Percentiles rank a stretch among this genome's conserved stretches.
Evolutionary conservation across 2,113 vertebrate species (phyloP).

Genomic region (Lanius ludovicianus): DNA sequence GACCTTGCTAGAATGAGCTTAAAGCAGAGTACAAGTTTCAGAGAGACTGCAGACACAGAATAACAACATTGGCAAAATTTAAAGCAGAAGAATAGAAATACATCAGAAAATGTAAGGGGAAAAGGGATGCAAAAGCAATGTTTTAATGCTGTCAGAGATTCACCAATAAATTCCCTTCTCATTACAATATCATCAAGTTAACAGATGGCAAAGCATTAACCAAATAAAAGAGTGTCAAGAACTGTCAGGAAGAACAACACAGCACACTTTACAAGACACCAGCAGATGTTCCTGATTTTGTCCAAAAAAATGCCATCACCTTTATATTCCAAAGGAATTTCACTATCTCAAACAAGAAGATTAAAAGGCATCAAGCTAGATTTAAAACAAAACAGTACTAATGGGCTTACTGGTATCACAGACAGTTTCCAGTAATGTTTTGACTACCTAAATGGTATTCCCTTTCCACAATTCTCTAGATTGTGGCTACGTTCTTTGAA

Average conservation of each 20-base stretch:
- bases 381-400: not conserved
- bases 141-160: not conserved
- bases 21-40: not conserved
- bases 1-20: not conserved
- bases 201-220: constrained; percentile 64
- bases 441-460: not conserved
- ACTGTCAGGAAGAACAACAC: constrained; percentile 15
- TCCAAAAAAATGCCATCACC: not conserved
- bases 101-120: not conserved
- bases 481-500: not conserved
- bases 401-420: not conserved
- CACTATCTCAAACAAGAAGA: not conserved
- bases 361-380: not conserved
- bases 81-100: not conserved
- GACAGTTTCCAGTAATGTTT: not conserved
- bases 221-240: constrained; percentile 15
- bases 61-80: not conserved
- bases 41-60: not conserved
- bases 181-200: constrained; percentile 7
- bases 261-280: not conserved
- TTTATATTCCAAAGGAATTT: not conserved
- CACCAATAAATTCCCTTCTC: not conserved
- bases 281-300: constrained; percentile 33
- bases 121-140: not conserved
- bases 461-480: not conserved